Evolutionary conservation across 2,888 invertebrate species (phyloP).

Genomic region (Limnephilus marmoratus): DNA sequence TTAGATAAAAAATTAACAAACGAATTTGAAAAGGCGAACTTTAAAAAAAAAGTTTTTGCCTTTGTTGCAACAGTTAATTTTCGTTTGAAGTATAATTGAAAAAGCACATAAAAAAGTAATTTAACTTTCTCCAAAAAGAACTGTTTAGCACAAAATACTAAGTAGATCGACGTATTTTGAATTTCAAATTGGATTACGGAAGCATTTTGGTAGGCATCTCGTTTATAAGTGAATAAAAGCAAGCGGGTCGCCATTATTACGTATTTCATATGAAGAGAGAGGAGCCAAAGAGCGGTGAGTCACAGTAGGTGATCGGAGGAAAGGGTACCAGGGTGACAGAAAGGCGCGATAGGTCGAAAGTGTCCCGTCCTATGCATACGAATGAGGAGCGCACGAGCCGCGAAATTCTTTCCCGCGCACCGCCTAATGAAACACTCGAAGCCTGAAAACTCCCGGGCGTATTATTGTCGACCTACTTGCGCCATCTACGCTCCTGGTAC

Average conservation of each 20-base stretch:
- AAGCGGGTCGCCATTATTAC: neutral
- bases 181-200: neutral
- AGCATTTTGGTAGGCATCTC: neutral
- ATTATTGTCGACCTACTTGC: constrained; percentile 41
- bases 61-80: neutral
- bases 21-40: too few relatives aligned
- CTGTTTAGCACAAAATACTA: neutral
- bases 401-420: constrained; percentile 50
- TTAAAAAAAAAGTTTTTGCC: too few relatives aligned
- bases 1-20: too few relatives aligned
- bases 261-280: neutral
- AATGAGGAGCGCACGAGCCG: constrained; percentile 52
- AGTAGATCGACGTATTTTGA: constrained; percentile 24
- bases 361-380: constrained; percentile 51
- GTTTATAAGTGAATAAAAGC: constrained; percentile 11
- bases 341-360: constrained; percentile 34
- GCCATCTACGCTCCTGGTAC: constrained; percentile 30
- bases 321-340: constrained; percentile 38
- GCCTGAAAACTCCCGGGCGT: constrained; percentile 15
- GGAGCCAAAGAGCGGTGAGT: neutral
- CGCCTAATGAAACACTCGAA: constrained; percentile 52
- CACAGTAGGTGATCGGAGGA: neutral
- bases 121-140: neutral
- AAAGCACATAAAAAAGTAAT: neutral
- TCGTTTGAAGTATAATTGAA: neutral